These are phyloP conservation scores for Crioceris asparagi DNA, from an alignment of 2,888 invertebrate species.

Conservation along the genomic window DNA sequence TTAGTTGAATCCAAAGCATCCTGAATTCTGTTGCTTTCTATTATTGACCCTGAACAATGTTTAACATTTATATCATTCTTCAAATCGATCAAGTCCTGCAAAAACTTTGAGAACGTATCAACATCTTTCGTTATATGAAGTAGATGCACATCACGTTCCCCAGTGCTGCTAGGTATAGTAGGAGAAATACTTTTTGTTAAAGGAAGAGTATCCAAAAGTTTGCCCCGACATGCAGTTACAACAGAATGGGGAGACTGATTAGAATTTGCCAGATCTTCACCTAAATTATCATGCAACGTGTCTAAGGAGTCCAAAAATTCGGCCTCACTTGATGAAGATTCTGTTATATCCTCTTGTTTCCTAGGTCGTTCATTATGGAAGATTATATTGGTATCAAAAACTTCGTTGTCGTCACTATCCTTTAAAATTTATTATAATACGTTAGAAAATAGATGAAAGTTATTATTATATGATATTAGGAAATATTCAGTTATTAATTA, in stretches of 20 bases:
- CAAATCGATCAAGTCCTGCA: slow-evolving; percentile 14
- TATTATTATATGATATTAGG: too few species aligned
- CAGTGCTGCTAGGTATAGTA: slow-evolving; percentile 4
- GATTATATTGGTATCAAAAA: slow-evolving; percentile 28
- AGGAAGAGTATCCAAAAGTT: slow-evolving; percentile 7
- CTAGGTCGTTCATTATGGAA: slow-evolving; percentile 25
- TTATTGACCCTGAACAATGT: not conserved
- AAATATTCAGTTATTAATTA: too few species aligned
- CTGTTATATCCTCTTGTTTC: slow-evolving; percentile 20
- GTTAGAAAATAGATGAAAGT: too few species aligned
- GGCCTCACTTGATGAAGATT: slow-evolving; percentile 31
- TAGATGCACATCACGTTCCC: slow-evolving; percentile 8
- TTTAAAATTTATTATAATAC: slow-evolving; percentile 20
- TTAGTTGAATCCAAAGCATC: too few species aligned
- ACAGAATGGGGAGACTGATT: slow-evolving; percentile 10
- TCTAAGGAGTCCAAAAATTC: slow-evolving; percentile 33
- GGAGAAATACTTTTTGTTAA: slow-evolving; percentile 8
- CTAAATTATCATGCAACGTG: slow-evolving; percentile 25
- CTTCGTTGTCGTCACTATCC: slow-evolving; percentile 31
- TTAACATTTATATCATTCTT: slow-evolving; percentile 8
- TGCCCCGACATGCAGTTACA: slow-evolving; percentile 26
- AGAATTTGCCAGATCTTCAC: slow-evolving; percentile 14
- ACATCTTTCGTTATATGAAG: slow-evolving; percentile 15
- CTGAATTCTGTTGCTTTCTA: too few species aligned
- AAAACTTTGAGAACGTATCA: slow-evolving; percentile 12